Evolutionary conservation across 2,797 vertebrate genomes (phyloP).

Genomic region (Phaenicophaeus curvirostris): DNA sequence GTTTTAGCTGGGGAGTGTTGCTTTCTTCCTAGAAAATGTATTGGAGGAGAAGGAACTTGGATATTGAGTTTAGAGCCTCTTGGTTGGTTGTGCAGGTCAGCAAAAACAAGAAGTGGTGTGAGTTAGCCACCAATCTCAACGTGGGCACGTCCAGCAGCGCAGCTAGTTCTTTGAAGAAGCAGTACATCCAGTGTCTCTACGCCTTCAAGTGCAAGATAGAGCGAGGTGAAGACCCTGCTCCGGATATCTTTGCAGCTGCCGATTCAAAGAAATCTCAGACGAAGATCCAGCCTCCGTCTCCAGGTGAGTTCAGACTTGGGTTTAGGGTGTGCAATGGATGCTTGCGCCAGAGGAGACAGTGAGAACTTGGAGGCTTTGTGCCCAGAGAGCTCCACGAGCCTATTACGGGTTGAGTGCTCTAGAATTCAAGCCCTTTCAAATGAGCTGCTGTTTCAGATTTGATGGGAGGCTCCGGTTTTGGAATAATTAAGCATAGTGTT

Average conservation of each 20-base stretch:
- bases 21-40: background rate
- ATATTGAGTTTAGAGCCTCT: background rate
- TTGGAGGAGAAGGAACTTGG: background rate
- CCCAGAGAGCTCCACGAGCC: background rate
- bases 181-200: conserved; percentile 99
- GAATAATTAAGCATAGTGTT: background rate
- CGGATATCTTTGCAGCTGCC: conserved; percentile 90
- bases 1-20: background rate
- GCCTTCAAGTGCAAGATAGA: conserved; percentile 99
- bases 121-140: conserved; percentile 92
- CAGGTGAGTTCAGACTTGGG: conserved; percentile 80
- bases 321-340: background rate
- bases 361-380: background rate
- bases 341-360: background rate
- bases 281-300: conserved; percentile 97
- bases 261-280: conserved; percentile 96
- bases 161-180: conserved; percentile 98
- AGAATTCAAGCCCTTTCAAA: background rate
- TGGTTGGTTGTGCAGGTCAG: conserved; percentile 85
- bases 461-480: background rate
- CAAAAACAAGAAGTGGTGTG: conserved; percentile 99
- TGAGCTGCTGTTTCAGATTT: background rate
- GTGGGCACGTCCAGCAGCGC: conserved; percentile 99
- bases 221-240: conserved; percentile 96
- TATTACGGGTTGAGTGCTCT: background rate